Base-by-base conservation (phyloP, 2,113 vertebrate genomes). In the Tinamus guttatus region DNA sequence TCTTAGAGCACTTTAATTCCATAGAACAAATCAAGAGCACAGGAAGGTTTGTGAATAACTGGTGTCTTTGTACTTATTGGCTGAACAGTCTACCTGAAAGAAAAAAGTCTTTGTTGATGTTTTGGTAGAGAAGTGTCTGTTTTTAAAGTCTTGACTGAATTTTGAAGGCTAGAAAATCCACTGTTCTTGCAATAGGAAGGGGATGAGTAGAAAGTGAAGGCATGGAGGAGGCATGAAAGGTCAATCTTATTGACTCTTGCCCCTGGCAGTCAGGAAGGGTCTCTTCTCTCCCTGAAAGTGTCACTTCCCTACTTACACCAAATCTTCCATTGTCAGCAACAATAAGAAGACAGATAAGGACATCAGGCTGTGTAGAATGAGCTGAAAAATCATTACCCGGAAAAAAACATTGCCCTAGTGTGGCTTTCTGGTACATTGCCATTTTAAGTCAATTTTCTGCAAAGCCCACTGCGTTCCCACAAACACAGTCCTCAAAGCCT, bases 301-400 rank as follows among this genome's bases (percentile, higher is more conserved):
- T 5, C 24, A 5, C 43, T 70, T 64, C 25, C n/a, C 24, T 59
- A 11, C 20, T 24, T 5, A 16, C n/a, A 85, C 16, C 34, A 38
- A 34, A 9, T 4, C 38, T 17, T 85, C 14, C 51, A 71, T 24
- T n/a, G 70, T 24, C 36, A 51, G 20, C 43, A 34, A 21, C 27
- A 70, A 22, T 0, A 0, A 21, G 47, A 63, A 56, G 34, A 11
- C 65, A 49, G 52, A 9, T 13, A 36, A 60, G 0, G 1, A 32
- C 54, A 27, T 62, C 32, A 69, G 13, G 12, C 41, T 51, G 56
- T 27, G 34, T 63, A n/a, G 56, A 41, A 28, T 5, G 14, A 43
- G 32, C 17, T 51, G 49, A 19, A 82, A 75, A 87, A 77, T 30
- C 54, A 30, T 30, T 56, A 56, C 28, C 52, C 3, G 43, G 30